phyloP scores from a whole-genome alignment of 1,140 invertebrate species.

The Zaprionus africanus region DNA sequence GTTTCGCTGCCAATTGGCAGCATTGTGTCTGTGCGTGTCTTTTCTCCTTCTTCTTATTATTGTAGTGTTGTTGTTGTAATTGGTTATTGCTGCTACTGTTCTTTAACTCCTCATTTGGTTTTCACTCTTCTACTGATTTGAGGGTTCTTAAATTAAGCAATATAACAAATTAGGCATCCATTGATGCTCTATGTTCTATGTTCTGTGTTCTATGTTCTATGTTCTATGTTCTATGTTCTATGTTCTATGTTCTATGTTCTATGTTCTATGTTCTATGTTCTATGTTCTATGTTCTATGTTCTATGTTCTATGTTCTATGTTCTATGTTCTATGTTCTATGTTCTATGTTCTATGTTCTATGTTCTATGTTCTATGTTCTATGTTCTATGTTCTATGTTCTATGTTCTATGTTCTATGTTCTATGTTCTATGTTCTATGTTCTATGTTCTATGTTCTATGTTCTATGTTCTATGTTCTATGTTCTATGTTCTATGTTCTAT shows the following conservation, averaged over 20 bases:
- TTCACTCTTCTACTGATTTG: not conserved
- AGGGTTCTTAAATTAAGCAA: slow-evolving; percentile 7
- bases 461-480: slow-evolving; percentile 6
- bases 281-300: slow-evolving; percentile 3
- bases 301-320: slow-evolving; percentile 5
- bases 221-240: slow-evolving; percentile 3
- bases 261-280: not conserved
- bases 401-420: slow-evolving; percentile 3
- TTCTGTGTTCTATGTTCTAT: not conserved
- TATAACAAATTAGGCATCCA: slow-evolving; percentile 25
- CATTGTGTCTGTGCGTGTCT: slow-evolving; percentile 16
- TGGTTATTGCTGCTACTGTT: slow-evolving; percentile 36
- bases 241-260: not conserved
- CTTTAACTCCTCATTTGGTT: slow-evolving; percentile 22
- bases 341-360: slow-evolving; percentile 6
- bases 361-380: slow-evolving; percentile 6
- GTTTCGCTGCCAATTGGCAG: slow-evolving; percentile 22
- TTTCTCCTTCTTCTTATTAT: slow-evolving; percentile 27
- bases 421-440: slow-evolving; percentile 7
- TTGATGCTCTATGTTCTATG: slow-evolving; percentile 8
- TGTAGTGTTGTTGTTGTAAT: slow-evolving; percentile 38
- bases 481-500: slow-evolving; percentile 7
- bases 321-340: slow-evolving; percentile 3
- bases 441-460: slow-evolving; percentile 7
- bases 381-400: slow-evolving; percentile 6